Evolutionary conservation across 2,888 invertebrate species (phyloP), one percentile per base, ranked within the genome.

Genomic region (Cynaeus angustus): DNA sequence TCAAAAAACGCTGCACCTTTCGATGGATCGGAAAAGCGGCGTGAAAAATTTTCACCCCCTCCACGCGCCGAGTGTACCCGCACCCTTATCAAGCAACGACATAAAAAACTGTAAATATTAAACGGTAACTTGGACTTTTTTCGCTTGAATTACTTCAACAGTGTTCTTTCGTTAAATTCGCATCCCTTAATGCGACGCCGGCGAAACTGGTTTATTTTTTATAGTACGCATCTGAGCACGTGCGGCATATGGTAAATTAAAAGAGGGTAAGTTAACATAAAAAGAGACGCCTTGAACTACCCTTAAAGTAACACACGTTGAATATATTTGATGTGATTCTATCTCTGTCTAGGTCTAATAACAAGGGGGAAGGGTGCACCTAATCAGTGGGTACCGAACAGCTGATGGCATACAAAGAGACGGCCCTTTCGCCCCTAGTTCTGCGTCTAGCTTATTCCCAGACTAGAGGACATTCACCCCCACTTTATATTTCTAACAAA

Each of bases 331-430:
- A 67, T 62, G 38, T 61, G 55, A 30, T 28, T 45, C 71, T 46
- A 8, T 71, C 71, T 67, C 71, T 56, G 26, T 71, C 65, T 30
- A 61, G 58, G 26, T 68, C 67, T 70, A 70, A 71, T 71, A 65
- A 71, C 56, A 65, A 68, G 72, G 72, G 70, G 75, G 75, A 73
- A 73, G 75, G 74, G 76, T 75, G 73, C 64, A 71, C 67, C 68
- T 72, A 73, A 75, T 74, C 69, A 71, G 72, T 74, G 72, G 74
- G 72, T 70, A 73, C 68, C 43, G 74, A 76, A 76, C 79, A 78
- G 79, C 79, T 78, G 77, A 76, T 77, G 73, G 72, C 71, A 76
- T 75, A 78, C 77, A 78, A 78, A 77, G 72, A 52, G 26, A 58
- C 37, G 43, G 61, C 59, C 66, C 70, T 55, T 62, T 70, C 50